Base-by-base conservation (phyloP, 2,888 invertebrate genomes). In the Drosophila nr. perissopoda region DNA sequence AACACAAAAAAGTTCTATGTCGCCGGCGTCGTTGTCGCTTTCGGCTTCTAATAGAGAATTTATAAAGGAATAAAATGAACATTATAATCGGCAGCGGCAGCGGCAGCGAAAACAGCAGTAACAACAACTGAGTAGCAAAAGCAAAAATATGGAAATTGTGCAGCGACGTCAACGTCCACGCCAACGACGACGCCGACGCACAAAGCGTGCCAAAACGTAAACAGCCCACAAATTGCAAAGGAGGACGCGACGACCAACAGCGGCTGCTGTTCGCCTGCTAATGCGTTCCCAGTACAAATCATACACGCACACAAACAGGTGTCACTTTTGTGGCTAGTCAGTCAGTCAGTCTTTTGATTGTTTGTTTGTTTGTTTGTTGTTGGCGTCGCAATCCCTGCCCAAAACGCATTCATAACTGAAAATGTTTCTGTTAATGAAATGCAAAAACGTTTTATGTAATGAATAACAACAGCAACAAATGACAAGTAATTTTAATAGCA, bases 51-150 rank as follows among this genome's bases (percentile, higher is more conserved):
- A 85, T 83, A 79, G 71, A 66, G 73, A 87, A 72, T 85, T 84
- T 81, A 84, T 85, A 73, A 83, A 85, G 80, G 85, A 87, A 86
- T 86, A 85, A 85, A 86, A 82, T 74, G 73, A 85, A 80, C 76
- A 87, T 84, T 85, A 83, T 83, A 81, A 72, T 68, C 62, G 68
- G 46, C 75, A 69, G 46, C 72, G 64, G 52, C 67, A 54, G 34
- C 59, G 38, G 61, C 59, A 49, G 52, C 76, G 66, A 34, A 52
- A 38, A 16, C 61, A 57, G 40, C 53, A 61, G 29, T 53, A 66
- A 40, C 51, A 56, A 46, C 53, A 66, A 53, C 48, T 27, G 63
- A 56, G 33, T 33, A 54, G 31, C 53, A 57, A 67, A 46, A 66
- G 61, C 49, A 51, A n/a, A 71, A 74, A 64, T 74, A 83, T 81